Conservation (phyloP, 2,888 invertebrate genomes). For the Hermaeophaga mercurialis region DNA sequence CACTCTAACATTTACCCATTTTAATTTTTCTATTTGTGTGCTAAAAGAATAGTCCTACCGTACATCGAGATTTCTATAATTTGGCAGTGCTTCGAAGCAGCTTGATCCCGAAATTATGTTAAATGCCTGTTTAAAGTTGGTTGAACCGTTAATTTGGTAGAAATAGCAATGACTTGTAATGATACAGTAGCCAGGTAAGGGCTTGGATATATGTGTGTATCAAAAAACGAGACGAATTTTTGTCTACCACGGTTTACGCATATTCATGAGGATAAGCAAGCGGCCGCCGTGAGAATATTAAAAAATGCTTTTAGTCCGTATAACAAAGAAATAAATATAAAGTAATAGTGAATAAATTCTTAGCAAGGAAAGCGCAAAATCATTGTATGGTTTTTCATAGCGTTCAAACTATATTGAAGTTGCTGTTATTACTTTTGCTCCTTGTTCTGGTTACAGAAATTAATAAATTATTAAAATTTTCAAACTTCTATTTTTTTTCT, state of each 20-base stretch:
- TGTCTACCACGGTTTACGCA: conserved; percentile 6
- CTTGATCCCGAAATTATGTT: conserved; percentile 46
- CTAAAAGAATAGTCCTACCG: conserved; percentile 19
- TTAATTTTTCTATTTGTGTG: conserved; percentile 32
- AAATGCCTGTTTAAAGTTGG: conserved; percentile 46
- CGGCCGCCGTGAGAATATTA: conserved; percentile 14
- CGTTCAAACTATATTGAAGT: too few relatives aligned
- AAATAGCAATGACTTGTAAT: conserved; percentile 50
- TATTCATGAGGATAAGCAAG: not conserved
- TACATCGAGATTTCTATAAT: conserved; percentile 31
- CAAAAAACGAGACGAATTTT: conserved; percentile 9
- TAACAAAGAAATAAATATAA: too few relatives aligned
- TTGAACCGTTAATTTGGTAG: conserved; percentile 49
- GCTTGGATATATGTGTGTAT: not conserved
- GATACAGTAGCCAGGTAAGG: conserved; percentile 47
- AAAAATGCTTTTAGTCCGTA: not conserved
- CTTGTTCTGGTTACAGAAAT: too few relatives aligned
- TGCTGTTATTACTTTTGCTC: too few relatives aligned
- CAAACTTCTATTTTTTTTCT: too few relatives aligned
- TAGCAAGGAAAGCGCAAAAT: too few relatives aligned
- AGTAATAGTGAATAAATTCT: too few relatives aligned
- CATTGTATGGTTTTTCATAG: too few relatives aligned
- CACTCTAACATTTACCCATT: conserved; percentile 33
- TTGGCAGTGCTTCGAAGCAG: conserved; percentile 19
- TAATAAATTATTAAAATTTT: too few relatives aligned